phyloP scores from a whole-genome alignment of 2,888 invertebrate genomes.

The Brenthis hecate region DNA sequence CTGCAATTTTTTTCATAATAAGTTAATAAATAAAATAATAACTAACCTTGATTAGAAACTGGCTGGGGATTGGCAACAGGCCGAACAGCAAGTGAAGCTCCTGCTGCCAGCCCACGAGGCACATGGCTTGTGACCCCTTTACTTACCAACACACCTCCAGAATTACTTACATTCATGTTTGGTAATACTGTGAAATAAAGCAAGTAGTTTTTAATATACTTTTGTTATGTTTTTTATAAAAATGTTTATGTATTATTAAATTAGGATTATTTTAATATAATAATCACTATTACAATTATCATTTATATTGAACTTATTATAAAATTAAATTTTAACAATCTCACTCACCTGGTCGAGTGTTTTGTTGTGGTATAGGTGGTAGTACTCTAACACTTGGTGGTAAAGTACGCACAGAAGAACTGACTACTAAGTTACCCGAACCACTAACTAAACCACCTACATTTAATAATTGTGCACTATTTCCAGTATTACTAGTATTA shows the following conservation, averaged over 20 bases:
- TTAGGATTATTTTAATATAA: no score
- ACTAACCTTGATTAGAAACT: slow-evolving; percentile 51
- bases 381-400: slow-evolving; percentile 72
- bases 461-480: slow-evolving; percentile 66
- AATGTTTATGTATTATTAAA: background rate
- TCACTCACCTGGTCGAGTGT: slow-evolving; percentile 66
- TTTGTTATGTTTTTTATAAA: background rate
- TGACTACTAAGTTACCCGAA: slow-evolving; percentile 65
- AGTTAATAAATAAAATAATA: slow-evolving; percentile 7
- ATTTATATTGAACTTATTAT: background rate
- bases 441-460: slow-evolving; percentile 67
- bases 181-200: slow-evolving; percentile 54
- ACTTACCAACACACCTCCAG: slow-evolving; percentile 66
- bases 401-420: slow-evolving; percentile 68
- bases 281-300: no score
- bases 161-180: slow-evolving; percentile 61
- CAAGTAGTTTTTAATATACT: background rate
- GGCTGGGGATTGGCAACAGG: slow-evolving; percentile 82
- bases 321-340: background rate
- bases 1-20: background rate
- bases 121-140: slow-evolving; percentile 72
- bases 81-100: slow-evolving; percentile 88
- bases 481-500: slow-evolving; percentile 57
- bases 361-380: slow-evolving; percentile 70
- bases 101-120: slow-evolving; percentile 86